Base-by-base conservation (phyloP, 2,888 invertebrate species). In the Diaphora mendica region DNA sequence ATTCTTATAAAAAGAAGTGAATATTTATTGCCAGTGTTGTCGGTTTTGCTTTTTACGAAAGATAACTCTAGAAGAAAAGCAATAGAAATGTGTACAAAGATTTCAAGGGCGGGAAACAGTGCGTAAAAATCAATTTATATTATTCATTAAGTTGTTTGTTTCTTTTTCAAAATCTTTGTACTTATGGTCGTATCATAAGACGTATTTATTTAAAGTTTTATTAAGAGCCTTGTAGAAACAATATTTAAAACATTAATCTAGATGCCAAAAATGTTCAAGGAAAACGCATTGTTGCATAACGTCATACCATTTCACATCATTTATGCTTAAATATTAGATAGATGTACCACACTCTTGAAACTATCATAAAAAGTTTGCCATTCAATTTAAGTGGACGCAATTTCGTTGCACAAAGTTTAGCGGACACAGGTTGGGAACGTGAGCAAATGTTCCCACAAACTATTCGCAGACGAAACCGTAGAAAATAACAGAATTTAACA, bases 381-480 rank as follows among this genome's bases (percentile, higher is more conserved):
- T 71, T 73, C 48, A 67, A 71, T 71, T 64, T n/a, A 64, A 75
- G 51, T 33, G 62, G 26, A 64, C 68, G 35, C 64, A 71, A 75
- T 81, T 77, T 77, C 55, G 68, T 69, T 42, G 23, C 11, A 42
- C 64, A 73, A 75, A 70, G 39, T 73, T 42, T 42, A 75, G 20
- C 48, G 69, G 39, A 68, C 59, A 71, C 66, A 64, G 44, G 9
- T 76, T 79, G 73, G 78, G 80, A 86, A 84, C 84, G 81, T 76
- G 80, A 80, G 85, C 85, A 90, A 91, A 92, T 90, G 88, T 89
- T 89, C 90, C 86, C 76, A 81, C 86, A 86, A 92, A 91, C 90
- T 90, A 88, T 88, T 83, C 81, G 77, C 78, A 84, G 83, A 79
- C 77, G 79, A 70, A 80, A 84, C 79, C 77, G 76, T 76, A 65